Evolutionary conservation across 1,140 invertebrate genomes (phyloP), one percentile per base, ranked within the genome.

Genomic region (Ceratina japonica): DNA sequence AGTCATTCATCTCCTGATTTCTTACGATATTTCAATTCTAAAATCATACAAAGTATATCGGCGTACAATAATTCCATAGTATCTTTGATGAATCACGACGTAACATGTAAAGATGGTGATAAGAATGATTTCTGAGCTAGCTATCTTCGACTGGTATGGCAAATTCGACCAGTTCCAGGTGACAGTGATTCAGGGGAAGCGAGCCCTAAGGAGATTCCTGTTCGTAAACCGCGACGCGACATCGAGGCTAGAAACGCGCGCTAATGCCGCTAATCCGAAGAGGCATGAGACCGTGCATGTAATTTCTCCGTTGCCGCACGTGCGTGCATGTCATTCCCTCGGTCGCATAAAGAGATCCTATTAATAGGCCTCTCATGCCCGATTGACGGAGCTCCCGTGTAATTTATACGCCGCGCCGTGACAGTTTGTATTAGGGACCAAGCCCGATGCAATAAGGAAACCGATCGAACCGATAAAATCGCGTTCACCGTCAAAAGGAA

Each of bases 341-440:
- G 20, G 49, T 31, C 70, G 70, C 76, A 74, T 74, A 79, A 79
- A 80, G 63, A 80, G 65, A 70, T 80, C 73, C 74, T 80, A 80
- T 80, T 80, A 80, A 76, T 80, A 80, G 65, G 74, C 37, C 37
- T 79, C 64, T 73, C 79, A 70, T 76, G 64, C 65, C 51, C 79
- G 69, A 76, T 80, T 62, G 73, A 80, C 72, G 27, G 63, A 68
- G 72, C 56, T 69, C 44, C 71, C 54, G 73, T 63, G 73, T 76
- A 76, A 80, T 80, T 75, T 80, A 80, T 76, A 58, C 51, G 44
- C 56, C 5, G 73, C 37, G 12, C 72, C 51, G 65, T 75, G 79
- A 75, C 79, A 80, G 73, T 80, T 80, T 44, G 37, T 7, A 76
- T 80, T 80, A 70, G 65, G 65, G 64, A 70, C 63, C 52, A 49